phyloP scores from a whole-genome alignment of 2,888 invertebrate genomes.

The Azorinus chamasolen region DNA sequence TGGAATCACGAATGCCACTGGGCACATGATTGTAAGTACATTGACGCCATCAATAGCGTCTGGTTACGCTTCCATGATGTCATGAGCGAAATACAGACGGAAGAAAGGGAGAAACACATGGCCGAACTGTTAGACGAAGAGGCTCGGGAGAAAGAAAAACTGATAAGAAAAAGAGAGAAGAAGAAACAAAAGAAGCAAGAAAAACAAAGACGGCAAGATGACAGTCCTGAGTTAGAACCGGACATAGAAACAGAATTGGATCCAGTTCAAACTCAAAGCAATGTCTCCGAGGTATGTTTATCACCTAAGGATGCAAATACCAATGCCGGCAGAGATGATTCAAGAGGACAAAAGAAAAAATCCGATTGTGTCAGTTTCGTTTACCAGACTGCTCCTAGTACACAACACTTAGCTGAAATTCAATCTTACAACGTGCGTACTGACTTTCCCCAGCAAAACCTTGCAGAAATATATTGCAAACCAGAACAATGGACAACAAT shows the following conservation, averaged over 20 bases:
- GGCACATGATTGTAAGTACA: constrained; percentile 27
- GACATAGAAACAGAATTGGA: too few species aligned
- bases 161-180: constrained; percentile 73
- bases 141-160: constrained; percentile 67
- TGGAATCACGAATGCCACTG: constrained; percentile 37
- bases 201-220: constrained; percentile 46
- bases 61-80: constrained; percentile 68
- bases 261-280: too few species aligned
- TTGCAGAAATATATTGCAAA: too few species aligned
- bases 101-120: constrained; percentile 68
- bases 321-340: not conserved
- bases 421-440: too few species aligned
- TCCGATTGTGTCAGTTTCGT: too few species aligned
- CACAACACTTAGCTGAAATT: too few species aligned
- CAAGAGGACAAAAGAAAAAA: not conserved
- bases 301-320: constrained; percentile 5
- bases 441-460: too few species aligned
- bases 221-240: not conserved
- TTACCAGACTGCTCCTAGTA: too few species aligned
- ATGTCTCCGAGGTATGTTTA: too few species aligned
- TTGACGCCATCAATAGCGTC: constrained; percentile 42
- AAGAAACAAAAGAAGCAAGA: constrained; percentile 64
- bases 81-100: constrained; percentile 55
- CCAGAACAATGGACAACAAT: constrained; percentile 51
- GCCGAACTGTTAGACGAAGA: constrained; percentile 72